Evolutionary conservation across 1,140 invertebrate species (phyloP).

Genomic region (Centruroides vittatus): DNA sequence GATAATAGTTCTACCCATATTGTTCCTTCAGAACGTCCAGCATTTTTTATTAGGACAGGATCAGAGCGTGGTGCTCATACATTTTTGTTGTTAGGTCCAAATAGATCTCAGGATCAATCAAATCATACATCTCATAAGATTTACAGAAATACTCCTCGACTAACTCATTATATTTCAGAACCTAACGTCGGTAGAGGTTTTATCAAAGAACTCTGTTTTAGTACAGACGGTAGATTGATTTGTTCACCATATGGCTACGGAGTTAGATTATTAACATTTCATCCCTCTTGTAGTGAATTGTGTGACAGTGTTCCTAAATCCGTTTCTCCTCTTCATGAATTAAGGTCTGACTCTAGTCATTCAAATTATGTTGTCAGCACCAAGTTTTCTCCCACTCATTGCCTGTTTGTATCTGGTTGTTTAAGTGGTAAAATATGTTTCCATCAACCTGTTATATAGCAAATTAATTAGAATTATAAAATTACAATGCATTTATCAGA

Average conservation of each 20-base stretch:
- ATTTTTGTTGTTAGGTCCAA: slow-evolving; percentile 1
- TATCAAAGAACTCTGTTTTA: slow-evolving; percentile 68
- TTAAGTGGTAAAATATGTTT: slow-evolving; percentile 71
- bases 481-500: too few species aligned
- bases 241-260: slow-evolving; percentile 78
- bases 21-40: background rate
- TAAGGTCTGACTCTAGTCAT: slow-evolving; percentile 56
- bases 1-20: background rate
- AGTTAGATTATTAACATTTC: slow-evolving; percentile 64
- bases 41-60: slow-evolving; percentile 6
- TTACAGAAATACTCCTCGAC: slow-evolving; percentile 53
- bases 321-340: slow-evolving; percentile 38
- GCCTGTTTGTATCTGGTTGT: slow-evolving; percentile 73
- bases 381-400: slow-evolving; percentile 74
- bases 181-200: slow-evolving; percentile 75
- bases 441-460: slow-evolving; percentile 53
- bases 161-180: slow-evolving; percentile 73
- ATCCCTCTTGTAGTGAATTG: slow-evolving; percentile 58
- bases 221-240: slow-evolving; percentile 68
- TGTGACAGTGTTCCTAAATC: slow-evolving; percentile 43
- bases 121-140: slow-evolving; percentile 29
- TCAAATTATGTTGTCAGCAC: slow-evolving; percentile 74
- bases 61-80: slow-evolving; percentile 4
- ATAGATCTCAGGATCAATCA: background rate
- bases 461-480: slow-evolving; percentile 24